Base-by-base conservation (phyloP, 2,113 vertebrate genomes). In the Malurus alboscapulatus region DNA sequence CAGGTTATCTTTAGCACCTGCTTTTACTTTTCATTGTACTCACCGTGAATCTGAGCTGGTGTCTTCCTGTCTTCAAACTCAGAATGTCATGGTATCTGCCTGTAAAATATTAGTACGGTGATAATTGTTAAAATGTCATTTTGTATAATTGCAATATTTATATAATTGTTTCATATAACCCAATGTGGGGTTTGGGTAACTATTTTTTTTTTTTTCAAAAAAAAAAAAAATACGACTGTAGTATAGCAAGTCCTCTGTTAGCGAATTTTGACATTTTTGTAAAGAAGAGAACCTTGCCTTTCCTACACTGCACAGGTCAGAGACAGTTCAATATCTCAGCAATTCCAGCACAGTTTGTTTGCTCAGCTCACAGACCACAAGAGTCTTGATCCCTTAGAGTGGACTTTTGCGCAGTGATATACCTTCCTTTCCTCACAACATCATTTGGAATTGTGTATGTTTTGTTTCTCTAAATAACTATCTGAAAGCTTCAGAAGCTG, bases 171-270 rank as follows among this genome's bases (percentile, higher is more conserved):
- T 58, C 10, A 44, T 36, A 34, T n/a, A 54, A 87, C 9, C 9
- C 68, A 38, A 72, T 20, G 4, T 53, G 32, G 1, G 1, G 1
- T 34, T 59, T 50, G 1, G 20, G 10, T n/a, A 26, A 2, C 3
- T 32, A 29, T 16, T 25, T 38, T 40, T 67, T 51, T 13, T 6
- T 22, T 21, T 34, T 34, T 34, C 7, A 34, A 17, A 44, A 66
- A 9, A 12, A 82, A 84, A 84, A 29, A 82, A 84, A 84, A 29
- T 26, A 19, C 1, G 42, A 1, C 2, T 62, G 19, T 30, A 61
- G 4, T 20, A 42, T 26, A 75, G 9, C 9, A 88, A 44, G 29
- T 32, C 63, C 15, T 50, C 21, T 67, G 8, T 4, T 44, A 44
- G 16, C 4, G 91, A 72, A 42, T 72, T 29, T 59, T 79, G 17